Percentiles rank a stretch among this genome's conserved stretches.
Conservation (phyloP, 2,888 invertebrate species). For the Cheilosia impressa region DNA sequence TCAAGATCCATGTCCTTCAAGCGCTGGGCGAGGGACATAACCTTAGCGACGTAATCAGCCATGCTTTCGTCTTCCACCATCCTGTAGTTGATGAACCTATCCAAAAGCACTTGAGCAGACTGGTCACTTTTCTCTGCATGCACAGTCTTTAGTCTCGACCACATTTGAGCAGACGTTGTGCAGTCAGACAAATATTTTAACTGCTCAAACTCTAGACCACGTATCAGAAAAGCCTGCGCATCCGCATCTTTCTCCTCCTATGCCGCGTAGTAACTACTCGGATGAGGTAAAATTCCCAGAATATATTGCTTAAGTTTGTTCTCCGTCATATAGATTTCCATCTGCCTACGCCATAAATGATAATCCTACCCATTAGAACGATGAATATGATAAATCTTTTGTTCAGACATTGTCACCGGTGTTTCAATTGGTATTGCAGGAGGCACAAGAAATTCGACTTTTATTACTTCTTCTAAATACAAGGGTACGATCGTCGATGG, state of each 20-base stretch:
- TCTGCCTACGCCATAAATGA: conserved; percentile 53
- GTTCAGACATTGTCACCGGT: conserved; percentile 48
- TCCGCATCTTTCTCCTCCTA: conserved; percentile 73
- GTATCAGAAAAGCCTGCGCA: conserved; percentile 70
- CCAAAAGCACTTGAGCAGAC: conserved; percentile 42
- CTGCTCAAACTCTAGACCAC: conserved; percentile 64
- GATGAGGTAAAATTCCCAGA: conserved; percentile 49
- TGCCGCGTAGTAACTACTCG: conserved; percentile 15
- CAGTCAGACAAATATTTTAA: conserved; percentile 71
- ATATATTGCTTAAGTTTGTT: conserved; percentile 69
- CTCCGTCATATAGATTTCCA: too few species aligned
- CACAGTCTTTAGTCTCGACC: conserved; percentile 47
- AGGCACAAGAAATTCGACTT: not conserved
- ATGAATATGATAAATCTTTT: conserved; percentile 57
- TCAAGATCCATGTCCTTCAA: conserved; percentile 68
- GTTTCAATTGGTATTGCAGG: conserved; percentile 1
- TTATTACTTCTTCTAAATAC: not conserved
- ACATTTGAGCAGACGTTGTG: conserved; percentile 54
- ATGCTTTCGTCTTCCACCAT: conserved; percentile 57
- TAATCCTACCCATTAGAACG: conserved; percentile 58
- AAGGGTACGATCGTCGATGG: not conserved
- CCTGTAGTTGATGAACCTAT: conserved; percentile 60
- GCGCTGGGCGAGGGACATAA: conserved; percentile 59
- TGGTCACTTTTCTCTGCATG: conserved; percentile 55
- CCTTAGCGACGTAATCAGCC: conserved; percentile 61